These are phyloP conservation scores for Sinohyriopsis cumingii DNA, from an alignment of 2,888 invertebrate species.

Conservation along the genomic window DNA sequence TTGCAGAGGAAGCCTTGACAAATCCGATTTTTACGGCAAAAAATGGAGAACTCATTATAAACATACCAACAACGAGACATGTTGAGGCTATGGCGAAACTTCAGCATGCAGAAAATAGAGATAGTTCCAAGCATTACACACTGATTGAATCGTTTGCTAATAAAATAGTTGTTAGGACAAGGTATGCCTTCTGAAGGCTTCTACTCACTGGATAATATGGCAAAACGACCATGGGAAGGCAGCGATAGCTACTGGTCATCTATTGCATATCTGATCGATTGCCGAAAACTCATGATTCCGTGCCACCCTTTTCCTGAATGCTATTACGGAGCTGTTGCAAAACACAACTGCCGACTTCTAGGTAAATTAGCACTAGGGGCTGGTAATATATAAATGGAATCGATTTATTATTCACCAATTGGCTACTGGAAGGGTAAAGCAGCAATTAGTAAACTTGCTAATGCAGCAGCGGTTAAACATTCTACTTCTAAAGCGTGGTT, in stretches of 20 bases:
- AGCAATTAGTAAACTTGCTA: too few relatives aligned
- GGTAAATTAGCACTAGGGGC: too few relatives aligned
- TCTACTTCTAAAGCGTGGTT: too few relatives aligned
- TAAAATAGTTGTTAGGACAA: constrained; percentile 3
- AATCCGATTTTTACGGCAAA: constrained; percentile 1
- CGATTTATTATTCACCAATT: too few relatives aligned
- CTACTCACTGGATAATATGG: constrained; percentile 11
- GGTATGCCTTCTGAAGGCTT: constrained; percentile 13
- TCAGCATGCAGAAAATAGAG: constrained; percentile 9
- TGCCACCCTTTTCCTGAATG: constrained; percentile 17
- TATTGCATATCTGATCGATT: constrained; percentile 13
- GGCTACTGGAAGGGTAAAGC: too few relatives aligned
- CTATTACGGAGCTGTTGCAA: too few relatives aligned
- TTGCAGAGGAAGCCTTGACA: constrained; percentile 6
- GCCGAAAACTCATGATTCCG: background rate
- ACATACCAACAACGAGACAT: constrained; percentile 10
- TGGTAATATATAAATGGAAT: too few relatives aligned
- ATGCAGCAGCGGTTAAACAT: too few relatives aligned
- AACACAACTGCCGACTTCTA: too few relatives aligned
- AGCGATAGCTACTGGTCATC: constrained; percentile 9
- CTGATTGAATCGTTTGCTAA: constrained; percentile 12
- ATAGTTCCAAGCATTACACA: constrained; percentile 6
- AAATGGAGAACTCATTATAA: constrained; percentile 11
- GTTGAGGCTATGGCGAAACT: constrained; percentile 14
- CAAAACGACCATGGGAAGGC: constrained; percentile 6